These are phyloP conservation scores for Eretmocerus hayati DNA, from an alignment of 2,888 invertebrate species.

Conservation along the genomic window DNA sequence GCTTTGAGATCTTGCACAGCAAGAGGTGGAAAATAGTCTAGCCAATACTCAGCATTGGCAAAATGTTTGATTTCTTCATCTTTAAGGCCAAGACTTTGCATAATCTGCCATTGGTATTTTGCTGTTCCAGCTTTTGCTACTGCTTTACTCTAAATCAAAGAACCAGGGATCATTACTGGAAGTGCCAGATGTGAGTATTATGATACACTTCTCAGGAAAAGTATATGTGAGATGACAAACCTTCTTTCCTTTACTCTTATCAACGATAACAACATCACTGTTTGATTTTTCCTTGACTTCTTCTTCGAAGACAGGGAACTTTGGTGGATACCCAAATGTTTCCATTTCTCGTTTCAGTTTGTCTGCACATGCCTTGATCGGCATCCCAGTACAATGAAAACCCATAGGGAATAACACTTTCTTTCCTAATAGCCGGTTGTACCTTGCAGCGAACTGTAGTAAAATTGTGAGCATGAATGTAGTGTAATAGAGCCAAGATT, in stretches of 20 bases:
- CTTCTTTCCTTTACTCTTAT: slow-evolving; percentile 89
- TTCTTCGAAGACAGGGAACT: slow-evolving; percentile 63
- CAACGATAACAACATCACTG: slow-evolving; percentile 61
- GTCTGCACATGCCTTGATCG: slow-evolving; percentile 98
- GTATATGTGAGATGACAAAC: slow-evolving; percentile 39
- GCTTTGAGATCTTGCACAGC: slow-evolving; percentile 78
- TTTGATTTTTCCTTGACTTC: slow-evolving; percentile 45
- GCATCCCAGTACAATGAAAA: slow-evolving; percentile 99
- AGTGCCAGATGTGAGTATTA: too few species aligned
- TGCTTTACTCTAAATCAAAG: slow-evolving; percentile 72
- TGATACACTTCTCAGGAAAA: too few species aligned
- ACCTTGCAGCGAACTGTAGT: slow-evolving; percentile 71
- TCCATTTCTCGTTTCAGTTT: slow-evolving; percentile 92
- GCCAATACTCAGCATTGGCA: slow-evolving; percentile 85
- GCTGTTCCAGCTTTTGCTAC: slow-evolving; percentile 81
- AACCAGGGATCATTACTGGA: too few species aligned
- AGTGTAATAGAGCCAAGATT: too few species aligned
- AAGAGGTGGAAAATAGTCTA: slow-evolving; percentile 93
- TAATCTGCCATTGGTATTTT: slow-evolving; percentile 99
- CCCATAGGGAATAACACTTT: slow-evolving; percentile 93
- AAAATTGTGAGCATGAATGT: not conserved
- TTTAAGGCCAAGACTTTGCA: slow-evolving; percentile 82
- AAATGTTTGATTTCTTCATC: slow-evolving; percentile 92
- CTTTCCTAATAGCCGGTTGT: slow-evolving; percentile 86
- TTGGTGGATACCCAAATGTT: slow-evolving; percentile 84